Evolutionary conservation across 2,797 vertebrate species (phyloP), one percentile per base, ranked within the genome.

Genomic region (Intellagama lesueurii): DNA sequence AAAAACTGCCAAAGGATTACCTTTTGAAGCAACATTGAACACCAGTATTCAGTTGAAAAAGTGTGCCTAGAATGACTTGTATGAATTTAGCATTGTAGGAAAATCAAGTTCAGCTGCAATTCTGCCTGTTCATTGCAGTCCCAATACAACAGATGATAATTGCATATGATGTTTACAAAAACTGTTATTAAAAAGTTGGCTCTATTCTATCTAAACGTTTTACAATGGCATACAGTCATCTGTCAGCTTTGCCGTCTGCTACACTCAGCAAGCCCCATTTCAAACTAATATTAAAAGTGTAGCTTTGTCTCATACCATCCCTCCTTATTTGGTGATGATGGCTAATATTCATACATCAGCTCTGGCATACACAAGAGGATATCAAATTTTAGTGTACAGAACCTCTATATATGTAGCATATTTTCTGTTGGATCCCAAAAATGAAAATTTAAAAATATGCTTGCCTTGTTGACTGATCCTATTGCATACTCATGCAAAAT

Each of bases 301-400:
- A 52, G 40, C 7, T 82, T 49, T 80, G 12, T 73, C 44, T 7
- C 30, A 66, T 81, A 7, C 9, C 47, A 14, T 52, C 64, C 1
- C 28, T 1, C 30, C 70, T 17, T 14, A 69, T 72, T 72, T 49
- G 56, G 56, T 64, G 24, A 8, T 28, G 22, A 32, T 35, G 14
- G 40, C 35, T 79, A 72, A 30, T 49, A 64, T 49, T 60, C 17
- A 56, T 75, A 73, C 40, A 86, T 40, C 9, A 86, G 64, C 3
- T 47, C 30, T 49, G 19, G 68, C 70, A 22, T 60, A 44, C 26
- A 85, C 49, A 85, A 44, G 35, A 72, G 32, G 14, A 9, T 17
- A 28, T 76, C 4, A 49, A 26, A 75, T 82, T 84, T 83, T 92
- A 89, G 85, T 91, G 44, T 93, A 83, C 85, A 73, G 86, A 89